These are phyloP conservation scores for Brachionus paranguensis DNA, from an alignment of 1,140 invertebrate genomes.

Conservation along the genomic window DNA sequence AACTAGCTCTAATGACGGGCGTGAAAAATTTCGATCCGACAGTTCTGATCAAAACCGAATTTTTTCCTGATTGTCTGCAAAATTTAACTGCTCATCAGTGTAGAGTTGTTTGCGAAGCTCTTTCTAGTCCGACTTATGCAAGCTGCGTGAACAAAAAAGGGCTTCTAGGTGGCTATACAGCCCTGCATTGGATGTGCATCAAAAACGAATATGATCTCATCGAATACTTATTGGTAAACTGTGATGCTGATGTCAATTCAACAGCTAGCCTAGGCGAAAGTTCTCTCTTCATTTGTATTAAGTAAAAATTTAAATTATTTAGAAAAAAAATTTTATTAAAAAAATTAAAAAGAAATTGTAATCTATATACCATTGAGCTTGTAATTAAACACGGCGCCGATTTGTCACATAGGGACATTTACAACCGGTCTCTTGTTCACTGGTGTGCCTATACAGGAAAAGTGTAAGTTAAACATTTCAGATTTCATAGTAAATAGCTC, in stretches of 20 bases:
- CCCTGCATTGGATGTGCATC: conserved; percentile 39
- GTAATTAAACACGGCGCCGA: conserved; percentile 26
- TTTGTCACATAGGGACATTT: conserved; percentile 10
- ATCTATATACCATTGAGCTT: conserved; percentile 22
- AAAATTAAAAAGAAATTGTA: conserved; percentile 12
- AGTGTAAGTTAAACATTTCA: conserved; percentile 10
- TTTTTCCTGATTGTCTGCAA: conserved; percentile 31
- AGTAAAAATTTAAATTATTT: not conserved
- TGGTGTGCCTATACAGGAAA: conserved; percentile 33
- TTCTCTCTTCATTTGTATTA: conserved; percentile 21
- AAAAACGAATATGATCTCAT: conserved; percentile 6
- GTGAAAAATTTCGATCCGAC: not conserved
- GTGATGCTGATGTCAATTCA: not conserved
- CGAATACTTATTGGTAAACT: not conserved
- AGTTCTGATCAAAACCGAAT: not conserved
- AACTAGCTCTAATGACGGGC: not conserved
- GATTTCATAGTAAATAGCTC: not conserved
- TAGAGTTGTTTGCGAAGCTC: not conserved
- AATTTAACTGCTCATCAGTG: not conserved
- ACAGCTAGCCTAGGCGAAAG: conserved; percentile 4
- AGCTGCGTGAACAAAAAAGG: conserved; percentile 28
- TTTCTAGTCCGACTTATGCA: not conserved
- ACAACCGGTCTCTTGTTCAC: conserved; percentile 6
- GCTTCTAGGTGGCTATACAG: not conserved
- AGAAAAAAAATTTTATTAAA: not conserved